These are phyloP conservation scores for Beroe ovata DNA, from an alignment of 37 sponge, comb jelly and placozoan genomes.

Conservation along the genomic window DNA sequence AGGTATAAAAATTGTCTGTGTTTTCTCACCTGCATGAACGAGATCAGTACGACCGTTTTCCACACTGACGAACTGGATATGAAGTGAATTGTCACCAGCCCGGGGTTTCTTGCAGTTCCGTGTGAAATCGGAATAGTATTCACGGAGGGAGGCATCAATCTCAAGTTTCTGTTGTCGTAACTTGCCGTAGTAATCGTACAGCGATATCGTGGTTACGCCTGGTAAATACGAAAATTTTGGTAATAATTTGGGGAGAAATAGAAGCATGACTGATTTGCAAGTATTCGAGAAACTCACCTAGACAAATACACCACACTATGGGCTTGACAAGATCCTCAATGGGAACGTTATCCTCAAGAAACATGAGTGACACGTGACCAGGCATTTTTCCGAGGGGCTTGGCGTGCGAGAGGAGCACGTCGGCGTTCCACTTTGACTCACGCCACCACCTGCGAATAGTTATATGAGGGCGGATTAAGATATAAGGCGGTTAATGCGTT, in stretches of 20 bases:
- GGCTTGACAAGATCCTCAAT: slow-evolving; percentile 52
- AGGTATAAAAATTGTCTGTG: too few relatives aligned
- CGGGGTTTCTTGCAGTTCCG: not conserved
- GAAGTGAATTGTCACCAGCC: not conserved
- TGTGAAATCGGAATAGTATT: slow-evolving; percentile 48
- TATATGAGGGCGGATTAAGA: too few relatives aligned
- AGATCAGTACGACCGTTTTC: slow-evolving; percentile 41
- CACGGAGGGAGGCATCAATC: slow-evolving; percentile 10
- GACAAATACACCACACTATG: slow-evolving; percentile 57
- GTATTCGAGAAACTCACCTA: slow-evolving; percentile 41
- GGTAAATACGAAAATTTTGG: too few relatives aligned
- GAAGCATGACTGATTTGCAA: too few relatives aligned
- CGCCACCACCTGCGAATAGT: slow-evolving; percentile 48
- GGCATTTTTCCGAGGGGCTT: slow-evolving; percentile 48
- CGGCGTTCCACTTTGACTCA: slow-evolving; percentile 37
- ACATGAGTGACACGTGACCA: slow-evolving; percentile 57
- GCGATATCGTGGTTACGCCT: slow-evolving; percentile 61
- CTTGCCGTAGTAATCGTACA: slow-evolving; percentile 52
- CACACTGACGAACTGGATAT: slow-evolving; percentile 48
- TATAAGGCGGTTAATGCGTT: too few relatives aligned
- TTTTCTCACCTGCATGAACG: slow-evolving; percentile 47
- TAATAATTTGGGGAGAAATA: too few relatives aligned
- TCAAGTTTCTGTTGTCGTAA: slow-evolving; percentile 37
- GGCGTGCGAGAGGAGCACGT: slow-evolving; percentile 12
- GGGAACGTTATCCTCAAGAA: slow-evolving; percentile 20